These are phyloP conservation scores for Tachyglossus aculeatus DNA, from an alignment of 2,797 vertebrate genomes.

Conservation along the genomic window DNA sequence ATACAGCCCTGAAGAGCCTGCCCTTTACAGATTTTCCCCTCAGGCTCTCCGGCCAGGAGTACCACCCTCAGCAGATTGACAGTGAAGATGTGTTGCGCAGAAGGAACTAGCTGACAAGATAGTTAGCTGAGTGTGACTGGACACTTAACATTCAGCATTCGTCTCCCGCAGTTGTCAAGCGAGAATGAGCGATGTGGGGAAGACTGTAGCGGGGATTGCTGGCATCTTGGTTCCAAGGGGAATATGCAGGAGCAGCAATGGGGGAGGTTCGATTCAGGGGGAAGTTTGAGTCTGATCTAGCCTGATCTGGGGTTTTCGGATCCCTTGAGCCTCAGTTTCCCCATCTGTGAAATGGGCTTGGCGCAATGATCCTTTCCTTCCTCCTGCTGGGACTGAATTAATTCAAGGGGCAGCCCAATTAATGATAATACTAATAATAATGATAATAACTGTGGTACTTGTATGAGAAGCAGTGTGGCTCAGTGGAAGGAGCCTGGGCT, in stretches of 20 bases:
- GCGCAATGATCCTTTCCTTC: too few species aligned
- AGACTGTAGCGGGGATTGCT: background rate
- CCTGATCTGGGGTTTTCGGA: too few species aligned
- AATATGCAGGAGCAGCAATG: background rate
- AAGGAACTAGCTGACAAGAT: conserved; percentile 53
- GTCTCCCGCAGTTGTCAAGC: conserved; percentile 19
- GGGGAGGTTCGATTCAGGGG: too few species aligned
- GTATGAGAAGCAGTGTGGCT: too few species aligned
- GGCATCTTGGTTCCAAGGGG: fast-evolving
- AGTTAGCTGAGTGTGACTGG: conserved; percentile 50
- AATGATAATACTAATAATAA: too few species aligned
- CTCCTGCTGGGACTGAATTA: too few species aligned
- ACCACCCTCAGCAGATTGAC: conserved; percentile 6
- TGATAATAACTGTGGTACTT: too few species aligned
- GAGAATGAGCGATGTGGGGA: background rate
- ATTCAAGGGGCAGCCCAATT: too few species aligned
- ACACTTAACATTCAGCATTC: conserved; percentile 48
- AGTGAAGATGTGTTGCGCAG: conserved; percentile 55
- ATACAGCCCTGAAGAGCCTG: conserved; percentile 36
- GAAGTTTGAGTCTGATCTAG: too few species aligned
- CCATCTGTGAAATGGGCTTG: too few species aligned
- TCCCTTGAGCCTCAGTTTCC: too few species aligned
- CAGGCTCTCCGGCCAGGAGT: conserved; percentile 10
- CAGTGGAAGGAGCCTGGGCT: too few species aligned
- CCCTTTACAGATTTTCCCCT: conserved; percentile 44